These are phyloP conservation scores for Okamejei kenojei DNA, from an alignment of 2,797 vertebrate species.

Conservation along the genomic window DNA sequence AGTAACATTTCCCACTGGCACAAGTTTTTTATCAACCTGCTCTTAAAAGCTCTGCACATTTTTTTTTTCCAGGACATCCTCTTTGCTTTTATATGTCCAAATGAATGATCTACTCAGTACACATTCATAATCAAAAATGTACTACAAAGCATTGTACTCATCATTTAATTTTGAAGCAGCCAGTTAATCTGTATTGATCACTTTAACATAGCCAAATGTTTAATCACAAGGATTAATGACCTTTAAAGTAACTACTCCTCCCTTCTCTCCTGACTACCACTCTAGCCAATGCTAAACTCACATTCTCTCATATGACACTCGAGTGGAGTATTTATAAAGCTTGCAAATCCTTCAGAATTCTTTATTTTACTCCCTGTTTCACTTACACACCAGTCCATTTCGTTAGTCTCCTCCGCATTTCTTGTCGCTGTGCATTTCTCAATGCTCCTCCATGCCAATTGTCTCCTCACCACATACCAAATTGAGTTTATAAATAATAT, in stretches of 20 bases:
- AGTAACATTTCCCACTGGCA: neutral
- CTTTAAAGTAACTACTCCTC: neutral
- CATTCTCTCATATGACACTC: neutral
- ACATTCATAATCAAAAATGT: neutral
- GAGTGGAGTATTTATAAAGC: neutral
- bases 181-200: neutral
- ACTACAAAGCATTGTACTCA: neutral
- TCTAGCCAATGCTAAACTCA: neutral
- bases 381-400: neutral
- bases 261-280: neutral
- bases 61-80: neutral
- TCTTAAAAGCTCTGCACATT: neutral
- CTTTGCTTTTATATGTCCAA: neutral
- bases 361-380: neutral
- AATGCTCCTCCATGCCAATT: neutral
- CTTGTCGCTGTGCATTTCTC: neutral
- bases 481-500: neutral
- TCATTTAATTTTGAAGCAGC: neutral
- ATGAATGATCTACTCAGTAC: neutral
- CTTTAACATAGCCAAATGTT: neutral
- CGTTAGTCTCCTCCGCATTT: neutral
- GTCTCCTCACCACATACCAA: neutral
- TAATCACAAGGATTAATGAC: neutral
- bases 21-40: neutral
- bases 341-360: no score